Evolutionary conservation across 2,113 vertebrate species (phyloP).

Genomic region (Alouatta palliata): DNA sequence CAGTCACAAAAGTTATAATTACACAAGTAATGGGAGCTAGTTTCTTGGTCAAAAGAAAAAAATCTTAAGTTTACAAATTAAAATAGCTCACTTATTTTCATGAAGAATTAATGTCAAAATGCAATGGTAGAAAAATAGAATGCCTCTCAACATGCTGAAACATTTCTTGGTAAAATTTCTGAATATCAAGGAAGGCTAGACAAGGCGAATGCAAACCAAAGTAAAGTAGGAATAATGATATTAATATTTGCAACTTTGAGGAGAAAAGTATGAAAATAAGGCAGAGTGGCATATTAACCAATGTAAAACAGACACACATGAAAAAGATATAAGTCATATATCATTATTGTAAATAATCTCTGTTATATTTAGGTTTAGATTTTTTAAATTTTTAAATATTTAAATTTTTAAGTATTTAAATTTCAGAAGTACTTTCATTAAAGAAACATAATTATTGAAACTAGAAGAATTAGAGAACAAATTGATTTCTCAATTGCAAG

Average conservation of each 20-base stretch:
- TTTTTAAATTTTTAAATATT: too few relatives aligned
- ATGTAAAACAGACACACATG: background rate
- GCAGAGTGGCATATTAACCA: background rate
- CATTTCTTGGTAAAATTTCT: background rate
- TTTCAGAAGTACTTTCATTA: background rate
- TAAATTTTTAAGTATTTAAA: too few relatives aligned
- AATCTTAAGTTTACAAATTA: background rate
- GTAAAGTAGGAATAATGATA: background rate
- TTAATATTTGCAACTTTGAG: background rate
- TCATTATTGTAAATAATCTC: background rate
- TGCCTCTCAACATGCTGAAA: background rate
- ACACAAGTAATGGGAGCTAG: background rate
- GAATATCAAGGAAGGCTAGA: background rate
- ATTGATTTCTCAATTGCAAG: background rate
- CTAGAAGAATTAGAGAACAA: background rate
- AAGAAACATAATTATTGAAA: background rate
- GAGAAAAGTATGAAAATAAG: background rate
- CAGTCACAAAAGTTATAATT: background rate
- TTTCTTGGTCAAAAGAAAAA: background rate
- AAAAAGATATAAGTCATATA: background rate
- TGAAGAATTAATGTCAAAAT: background rate
- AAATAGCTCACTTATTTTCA: background rate
- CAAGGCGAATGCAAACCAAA: background rate
- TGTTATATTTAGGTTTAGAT: background rate
- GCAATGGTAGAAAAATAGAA: background rate